Conservation (phyloP, 2,888 invertebrate species). For the Patella caerulea region DNA sequence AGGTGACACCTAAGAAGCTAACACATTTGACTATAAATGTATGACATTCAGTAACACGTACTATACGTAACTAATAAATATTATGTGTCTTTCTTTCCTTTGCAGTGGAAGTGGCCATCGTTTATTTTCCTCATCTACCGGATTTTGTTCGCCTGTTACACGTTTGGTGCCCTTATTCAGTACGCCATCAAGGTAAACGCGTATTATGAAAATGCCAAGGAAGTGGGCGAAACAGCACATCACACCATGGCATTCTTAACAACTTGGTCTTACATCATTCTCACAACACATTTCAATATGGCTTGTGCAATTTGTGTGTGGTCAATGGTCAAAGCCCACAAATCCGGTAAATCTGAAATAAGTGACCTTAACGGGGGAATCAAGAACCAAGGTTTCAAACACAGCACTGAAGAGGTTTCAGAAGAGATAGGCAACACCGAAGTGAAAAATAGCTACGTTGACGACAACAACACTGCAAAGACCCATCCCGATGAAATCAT, state of each 20-base stretch:
- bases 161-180: slow-evolving; percentile 26
- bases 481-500: not conserved
- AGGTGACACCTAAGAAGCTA: too few species aligned
- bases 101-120: slow-evolving; percentile 48
- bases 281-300: slow-evolving; percentile 52
- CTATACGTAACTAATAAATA: not conserved
- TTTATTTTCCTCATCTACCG: slow-evolving; percentile 39
- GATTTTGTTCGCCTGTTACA: slow-evolving; percentile 34
- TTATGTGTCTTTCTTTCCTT: not conserved
- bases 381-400: not conserved
- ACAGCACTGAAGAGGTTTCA: not conserved
- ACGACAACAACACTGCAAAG: not conserved
- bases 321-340: not conserved
- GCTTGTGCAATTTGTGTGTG: slow-evolving; percentile 30
- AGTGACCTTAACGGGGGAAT: not conserved
- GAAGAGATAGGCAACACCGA: too few species aligned
- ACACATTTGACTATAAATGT: too few species aligned
- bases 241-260: slow-evolving; percentile 59
- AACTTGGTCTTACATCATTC: slow-evolving; percentile 63
- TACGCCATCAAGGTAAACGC: slow-evolving; percentile 3
- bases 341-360: not conserved
- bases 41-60: too few species aligned
- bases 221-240: slow-evolving; percentile 28
- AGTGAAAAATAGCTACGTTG: not conserved
- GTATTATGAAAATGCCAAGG: slow-evolving; percentile 32